These are phyloP conservation scores for Chaenogobius annularis DNA, from an alignment of 2,113 vertebrate species.

Conservation along the genomic window DNA sequence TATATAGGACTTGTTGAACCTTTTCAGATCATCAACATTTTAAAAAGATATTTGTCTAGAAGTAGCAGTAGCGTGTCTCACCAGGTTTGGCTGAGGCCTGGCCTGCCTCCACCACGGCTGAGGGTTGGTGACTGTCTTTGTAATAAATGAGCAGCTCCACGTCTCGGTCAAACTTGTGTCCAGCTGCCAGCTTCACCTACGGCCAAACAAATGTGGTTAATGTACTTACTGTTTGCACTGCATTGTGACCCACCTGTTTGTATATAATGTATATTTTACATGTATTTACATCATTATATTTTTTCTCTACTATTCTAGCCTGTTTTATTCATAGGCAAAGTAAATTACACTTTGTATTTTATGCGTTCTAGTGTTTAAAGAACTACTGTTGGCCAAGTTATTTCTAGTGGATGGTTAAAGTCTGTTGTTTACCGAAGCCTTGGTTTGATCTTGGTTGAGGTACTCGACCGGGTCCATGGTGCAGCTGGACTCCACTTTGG, in stretches of 20 bases:
- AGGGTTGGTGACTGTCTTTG: too few species aligned
- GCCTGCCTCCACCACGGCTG: conserved; percentile 75
- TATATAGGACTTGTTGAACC: too few species aligned
- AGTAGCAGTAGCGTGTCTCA: neutral
- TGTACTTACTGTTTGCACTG: too few species aligned
- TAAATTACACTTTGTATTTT: too few species aligned
- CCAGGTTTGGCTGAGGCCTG: conserved; percentile 26
- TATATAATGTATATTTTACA: too few species aligned
- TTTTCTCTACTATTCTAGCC: too few species aligned
- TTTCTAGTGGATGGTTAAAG: too few species aligned
- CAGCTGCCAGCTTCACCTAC: conserved; percentile 79
- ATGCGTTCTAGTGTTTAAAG: too few species aligned
- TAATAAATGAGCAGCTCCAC: conserved; percentile 73
- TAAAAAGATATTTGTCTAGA: neutral
- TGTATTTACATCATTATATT: too few species aligned
- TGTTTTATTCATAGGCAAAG: too few species aligned
- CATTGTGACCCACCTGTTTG: too few species aligned
- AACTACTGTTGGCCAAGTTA: too few species aligned
- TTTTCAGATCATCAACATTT: neutral
- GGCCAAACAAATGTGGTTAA: neutral
- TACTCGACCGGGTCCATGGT: conserved; percentile 70
- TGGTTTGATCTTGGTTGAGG: conserved; percentile 66
- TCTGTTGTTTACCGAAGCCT: conserved; percentile 73
- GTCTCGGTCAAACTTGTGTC: conserved; percentile 80
- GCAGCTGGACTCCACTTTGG: conserved; percentile 79